Base-by-base conservation (phyloP, 2,113 vertebrate genomes). In the Sorex fumeus region DNA sequence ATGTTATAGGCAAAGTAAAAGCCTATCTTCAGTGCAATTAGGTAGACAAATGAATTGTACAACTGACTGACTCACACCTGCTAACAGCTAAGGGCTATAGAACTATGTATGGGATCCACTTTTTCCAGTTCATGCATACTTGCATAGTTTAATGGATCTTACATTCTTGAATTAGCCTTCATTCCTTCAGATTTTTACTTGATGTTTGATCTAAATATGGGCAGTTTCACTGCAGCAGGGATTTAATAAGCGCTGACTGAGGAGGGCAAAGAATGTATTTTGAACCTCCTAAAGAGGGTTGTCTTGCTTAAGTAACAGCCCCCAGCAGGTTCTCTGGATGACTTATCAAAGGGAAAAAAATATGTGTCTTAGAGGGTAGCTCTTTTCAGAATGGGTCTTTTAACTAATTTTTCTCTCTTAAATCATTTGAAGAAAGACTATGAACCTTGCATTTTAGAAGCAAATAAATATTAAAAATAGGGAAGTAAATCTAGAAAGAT, bases 21-120 rank as follows among this genome's bases (percentile, higher is more conserved):
- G 97, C 98, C 98, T 98, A 98, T 98, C 98, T 98, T 98, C 98
- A 98, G 98, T 98, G 98, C 98, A 98, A 98, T 99, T 99, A 98
- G 98, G 98, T 98, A 98, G 98, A 98, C 98, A 98, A 98, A 99
- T 98, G 98, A 98, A 98, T 98, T 98, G 98, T 98, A 98, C 98
- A 98, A 98, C 97, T 98, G 98, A 98, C 97, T 98, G 98, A 97
- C 98, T 98, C 98, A 97, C 98, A 98, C 98, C 98, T 98, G 98
- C 98, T 98, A 98, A 98, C 97, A 98, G 98, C 98, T 98, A 96
- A 98, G 97, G 98, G 98, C 98, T 97, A 98, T 93, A 96, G 97
- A 96, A 23, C 94, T 97, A 86, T 97, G 97, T 97, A 98, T 95
- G 97, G 97, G 97, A 98, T 98, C 97, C 94, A 96, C 98, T 98